phyloP scores from a whole-genome alignment of 1,140 invertebrate species.

The Harpegnathos saltator region DNA sequence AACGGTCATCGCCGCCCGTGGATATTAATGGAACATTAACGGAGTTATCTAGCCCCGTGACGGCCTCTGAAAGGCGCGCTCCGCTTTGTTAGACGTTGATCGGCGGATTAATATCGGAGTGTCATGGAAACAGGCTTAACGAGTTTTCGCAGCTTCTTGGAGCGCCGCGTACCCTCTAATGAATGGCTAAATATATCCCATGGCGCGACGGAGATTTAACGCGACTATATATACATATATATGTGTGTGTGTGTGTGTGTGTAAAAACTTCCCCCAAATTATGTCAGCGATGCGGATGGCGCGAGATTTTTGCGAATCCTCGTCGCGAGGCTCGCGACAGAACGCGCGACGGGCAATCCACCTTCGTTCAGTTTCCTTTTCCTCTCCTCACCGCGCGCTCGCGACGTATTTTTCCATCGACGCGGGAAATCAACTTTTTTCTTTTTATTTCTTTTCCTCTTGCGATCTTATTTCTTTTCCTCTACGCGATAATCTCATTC shows the following conservation, averaged over 20 bases:
- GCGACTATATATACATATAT: background rate
- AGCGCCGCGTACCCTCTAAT: conserved; percentile 9
- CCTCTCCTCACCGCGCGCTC: too few relatives aligned
- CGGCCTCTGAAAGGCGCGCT: conserved; percentile 67
- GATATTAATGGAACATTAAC: conserved; percentile 66
- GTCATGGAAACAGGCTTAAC: conserved; percentile 66
- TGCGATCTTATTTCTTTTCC: too few relatives aligned
- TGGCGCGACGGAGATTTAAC: background rate
- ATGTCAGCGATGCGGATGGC: too few relatives aligned
- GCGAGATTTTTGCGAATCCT: too few relatives aligned
- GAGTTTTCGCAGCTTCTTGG: conserved; percentile 65
- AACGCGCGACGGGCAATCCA: too few relatives aligned
- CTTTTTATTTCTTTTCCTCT: too few relatives aligned
- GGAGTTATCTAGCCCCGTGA: conserved; percentile 69
- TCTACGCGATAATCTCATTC: too few relatives aligned
- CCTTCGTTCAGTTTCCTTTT: too few relatives aligned
- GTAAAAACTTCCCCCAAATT: too few relatives aligned
- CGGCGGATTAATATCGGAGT: conserved; percentile 46
- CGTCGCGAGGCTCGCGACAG: too few relatives aligned
- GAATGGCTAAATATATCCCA: background rate
- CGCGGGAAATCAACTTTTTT: too few relatives aligned
- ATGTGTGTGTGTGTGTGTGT: too few relatives aligned
- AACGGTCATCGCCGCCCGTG: conserved; percentile 55
- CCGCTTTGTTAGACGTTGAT: conserved; percentile 44
- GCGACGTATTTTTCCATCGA: conserved; percentile 31